Base-by-base conservation (phyloP, 2,113 vertebrate genomes). In the Grammomys dolichurus region DNA sequence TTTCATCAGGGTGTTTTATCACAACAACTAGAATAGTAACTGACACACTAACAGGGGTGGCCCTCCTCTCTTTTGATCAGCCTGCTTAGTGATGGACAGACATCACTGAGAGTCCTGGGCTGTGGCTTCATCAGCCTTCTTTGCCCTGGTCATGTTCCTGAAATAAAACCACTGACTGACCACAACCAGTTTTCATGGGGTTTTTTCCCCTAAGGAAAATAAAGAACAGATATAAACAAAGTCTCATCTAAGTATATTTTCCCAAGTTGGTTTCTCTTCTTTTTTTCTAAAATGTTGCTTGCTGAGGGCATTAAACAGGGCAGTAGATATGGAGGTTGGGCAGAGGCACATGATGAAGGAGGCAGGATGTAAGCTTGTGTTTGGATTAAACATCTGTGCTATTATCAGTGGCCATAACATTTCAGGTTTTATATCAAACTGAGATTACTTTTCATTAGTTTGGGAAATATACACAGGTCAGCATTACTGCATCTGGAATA, bases 131-230 rank as follows among this genome's bases (percentile, higher is more conserved):
- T 69, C n/a, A 65, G 56, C 26, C 9, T 88, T n/a, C 40, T 84
- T 94, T 90, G 58, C 85, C 40, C 43, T 56, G 51, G 36, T 33
- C 40, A 28, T 28, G 54, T n/a, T 58, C 28, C 92, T 86, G 48
- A 95, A 96, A 87, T 36, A 88, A 87, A 90, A 84, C 22, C 58
- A 94, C 10, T 82, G 75, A 67, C 24, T 13, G 63, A 72, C 87
- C 89, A 95, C 67, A 77, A 43, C 54, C 93, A 80, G 12, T 90
- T 94, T 93, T 91, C 14, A 1, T 70, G 65, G 28, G 31, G 12
- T 69, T 48, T 67, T 84, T 13, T 96, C 86, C 90, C 89, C 76
- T 73, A 22, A 84, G 19, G 69, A 86, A 58, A 82, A 65, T 20
- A 54, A 69, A 82, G 65, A 93, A 82, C 12, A 86, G 36, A 67